Conservation (phyloP, 1,140 invertebrate species). For the Euborellia annulipes region DNA sequence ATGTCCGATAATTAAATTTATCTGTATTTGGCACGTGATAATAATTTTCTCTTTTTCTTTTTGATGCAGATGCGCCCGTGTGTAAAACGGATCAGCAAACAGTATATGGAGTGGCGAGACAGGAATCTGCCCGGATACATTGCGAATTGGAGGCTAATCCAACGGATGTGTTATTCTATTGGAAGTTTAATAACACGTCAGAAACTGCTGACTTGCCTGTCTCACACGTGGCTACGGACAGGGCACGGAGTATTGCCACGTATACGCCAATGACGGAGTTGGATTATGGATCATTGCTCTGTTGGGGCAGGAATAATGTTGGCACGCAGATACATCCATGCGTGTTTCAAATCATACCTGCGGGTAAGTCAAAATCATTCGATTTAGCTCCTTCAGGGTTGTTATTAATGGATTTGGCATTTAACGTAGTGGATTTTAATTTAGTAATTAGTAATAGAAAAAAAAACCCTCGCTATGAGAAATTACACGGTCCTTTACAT, state of each 20-base stretch:
- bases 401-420: too few species aligned
- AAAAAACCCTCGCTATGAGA: too few species aligned
- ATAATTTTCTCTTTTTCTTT: too few species aligned
- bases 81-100: slow-evolving; percentile 47
- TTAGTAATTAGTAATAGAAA: too few species aligned
- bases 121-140: slow-evolving; percentile 54
- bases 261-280: slow-evolving; percentile 53
- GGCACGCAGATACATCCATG: slow-evolving; percentile 49
- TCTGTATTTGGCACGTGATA: too few species aligned
- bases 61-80: slow-evolving; percentile 51
- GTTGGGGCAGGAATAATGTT: slow-evolving; percentile 50
- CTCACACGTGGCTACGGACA: slow-evolving; percentile 37
- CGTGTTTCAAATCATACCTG: slow-evolving; percentile 52
- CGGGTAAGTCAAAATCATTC: too few species aligned
- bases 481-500: too few species aligned
- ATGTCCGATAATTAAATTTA: too few species aligned
- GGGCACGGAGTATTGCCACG: slow-evolving; percentile 40
- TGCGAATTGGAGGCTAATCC: slow-evolving; percentile 80
- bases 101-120: slow-evolving; percentile 57
- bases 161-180: slow-evolving; percentile 42
- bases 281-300: slow-evolving; percentile 53
- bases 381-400: too few species aligned
- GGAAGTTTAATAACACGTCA: slow-evolving; percentile 56
- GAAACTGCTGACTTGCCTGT: slow-evolving; percentile 48
- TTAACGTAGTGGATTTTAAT: too few species aligned